phyloP scores from a whole-genome alignment of 2,113 vertebrate genomes.

The Nymphicus hollandicus region DNA sequence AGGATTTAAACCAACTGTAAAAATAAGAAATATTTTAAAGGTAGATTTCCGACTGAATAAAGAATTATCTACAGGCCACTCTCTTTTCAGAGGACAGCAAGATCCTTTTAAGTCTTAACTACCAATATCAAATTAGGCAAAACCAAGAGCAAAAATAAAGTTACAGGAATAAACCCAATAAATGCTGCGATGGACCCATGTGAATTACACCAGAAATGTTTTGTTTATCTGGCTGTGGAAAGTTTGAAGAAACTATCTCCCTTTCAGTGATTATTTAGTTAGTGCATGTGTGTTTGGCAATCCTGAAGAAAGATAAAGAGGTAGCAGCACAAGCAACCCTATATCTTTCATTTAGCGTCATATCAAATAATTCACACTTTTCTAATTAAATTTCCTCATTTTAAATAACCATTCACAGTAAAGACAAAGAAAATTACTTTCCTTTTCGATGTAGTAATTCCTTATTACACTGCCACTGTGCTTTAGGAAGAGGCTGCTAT shows the following conservation, averaged over 20 bases:
- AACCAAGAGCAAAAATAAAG: rapidly evolving
- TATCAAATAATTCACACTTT: not conserved
- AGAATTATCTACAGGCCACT: not conserved
- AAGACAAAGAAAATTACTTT: not conserved
- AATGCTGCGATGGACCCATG: not conserved
- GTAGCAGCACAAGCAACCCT: not conserved
- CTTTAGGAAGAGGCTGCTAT: not conserved
- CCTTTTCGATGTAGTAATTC: not conserved
- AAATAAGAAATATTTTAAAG: not conserved
- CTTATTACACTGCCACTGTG: not conserved
- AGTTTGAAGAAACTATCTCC: not conserved
- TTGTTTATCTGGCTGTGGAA: not conserved
- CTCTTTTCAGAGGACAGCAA: not conserved
- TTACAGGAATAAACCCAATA: not conserved
- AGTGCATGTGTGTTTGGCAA: not conserved
- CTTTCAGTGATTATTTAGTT: not conserved
- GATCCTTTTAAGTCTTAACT: not conserved
- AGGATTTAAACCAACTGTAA: not conserved
- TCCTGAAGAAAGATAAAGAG: not conserved
- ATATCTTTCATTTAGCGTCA: not conserved
- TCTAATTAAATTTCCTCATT: not conserved
- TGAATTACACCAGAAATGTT: not conserved
- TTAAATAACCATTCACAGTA: not conserved
- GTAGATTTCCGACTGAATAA: not conserved
- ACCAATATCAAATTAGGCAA: not conserved